Percentiles rank a stretch among this genome's conserved stretches.
Evolutionary conservation across 2,113 vertebrate genomes (phyloP).

Genomic region (Mormyrus iriodes): DNA sequence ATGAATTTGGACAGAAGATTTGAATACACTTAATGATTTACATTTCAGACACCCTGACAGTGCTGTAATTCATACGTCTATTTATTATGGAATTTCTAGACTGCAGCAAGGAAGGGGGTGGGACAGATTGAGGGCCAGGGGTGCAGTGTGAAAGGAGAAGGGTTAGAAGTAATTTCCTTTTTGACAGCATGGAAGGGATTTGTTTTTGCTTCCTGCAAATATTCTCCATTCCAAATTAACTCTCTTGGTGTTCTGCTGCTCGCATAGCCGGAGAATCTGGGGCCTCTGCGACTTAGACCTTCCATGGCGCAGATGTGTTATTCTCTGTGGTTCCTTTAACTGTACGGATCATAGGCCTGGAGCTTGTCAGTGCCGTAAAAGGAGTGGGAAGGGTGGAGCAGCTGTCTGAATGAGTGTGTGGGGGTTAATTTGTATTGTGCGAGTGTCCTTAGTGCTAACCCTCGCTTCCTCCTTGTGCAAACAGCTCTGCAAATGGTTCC

Average conservation of each 20-base stretch:
- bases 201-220: slow-evolving; percentile 28
- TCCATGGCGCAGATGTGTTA: not conserved
- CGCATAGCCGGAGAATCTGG: not conserved
- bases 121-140: not conserved
- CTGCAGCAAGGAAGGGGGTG: not conserved
- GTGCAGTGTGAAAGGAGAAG: not conserved
- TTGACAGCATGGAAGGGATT: slow-evolving; percentile 21
- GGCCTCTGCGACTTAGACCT: not conserved
- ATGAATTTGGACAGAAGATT: not conserved
- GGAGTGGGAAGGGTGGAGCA: not conserved
- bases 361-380: not conserved
- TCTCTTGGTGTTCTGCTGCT: slow-evolving; percentile 11
- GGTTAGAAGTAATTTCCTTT: slow-evolving; percentile 34
- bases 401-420: not conserved
- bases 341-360: not conserved
- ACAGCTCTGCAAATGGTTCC: slow-evolving; percentile 21
- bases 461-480: slow-evolving; percentile 31
- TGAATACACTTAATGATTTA: not conserved
- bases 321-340: not conserved
- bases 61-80: not conserved
- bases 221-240: slow-evolving; percentile 16
- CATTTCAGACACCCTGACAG: not conserved
- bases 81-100: not conserved
- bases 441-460: slow-evolving; percentile 9
- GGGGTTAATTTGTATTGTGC: slow-evolving; percentile 19